Evolutionary conservation across 1,140 invertebrate species (phyloP), one percentile per base, ranked within the genome.

Genomic region (Drepana arcuata): DNA sequence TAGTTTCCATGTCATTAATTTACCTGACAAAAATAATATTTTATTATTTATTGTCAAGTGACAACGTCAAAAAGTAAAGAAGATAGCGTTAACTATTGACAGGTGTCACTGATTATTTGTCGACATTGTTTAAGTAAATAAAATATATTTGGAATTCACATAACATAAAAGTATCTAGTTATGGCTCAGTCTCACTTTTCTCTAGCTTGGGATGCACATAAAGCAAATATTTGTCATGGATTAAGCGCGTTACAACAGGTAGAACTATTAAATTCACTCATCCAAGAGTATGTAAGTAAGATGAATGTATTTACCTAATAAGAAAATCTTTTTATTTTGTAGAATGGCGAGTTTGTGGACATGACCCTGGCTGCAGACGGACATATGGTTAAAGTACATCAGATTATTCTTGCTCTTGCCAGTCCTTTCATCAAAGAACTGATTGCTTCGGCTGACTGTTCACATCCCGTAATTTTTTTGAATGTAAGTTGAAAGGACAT

Each of bases 381-480:
- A 14, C 85, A 87, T 57, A 86, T 86, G 33, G 68, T 92, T 2
- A 88, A 89, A 64, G 90, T 90, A n/a, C 91, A 92, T 62, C 90
- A 90, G 69, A 80, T 91, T 39, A 87, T 92, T 26, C 60, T 91
- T 10, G 88, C 88, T 10, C 84, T 92, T 13, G 91, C 90, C 46
- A 91, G 90, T 55, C 89, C 91, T 2, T 93, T 90, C 65, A 90
- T 94, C 46, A 90, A 90, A 67, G 87, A 89, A 41, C 73, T 93
- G 13, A 92, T 93, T 42, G 85, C 88, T 63, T 89, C 90, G 16
- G 92, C 91, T 53, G 87, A 89, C 4, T 92, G 91, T 52, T 88
- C 91, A 56, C 92, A 93, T 84, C 92, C 92, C 51, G 89, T 94
- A 24, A 91, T 94, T 62, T 85, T 93, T 56, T 60, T 84, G 25